Conservation (phyloP, 2,797 vertebrate genomes). For the Sus cebifrons region DNA sequence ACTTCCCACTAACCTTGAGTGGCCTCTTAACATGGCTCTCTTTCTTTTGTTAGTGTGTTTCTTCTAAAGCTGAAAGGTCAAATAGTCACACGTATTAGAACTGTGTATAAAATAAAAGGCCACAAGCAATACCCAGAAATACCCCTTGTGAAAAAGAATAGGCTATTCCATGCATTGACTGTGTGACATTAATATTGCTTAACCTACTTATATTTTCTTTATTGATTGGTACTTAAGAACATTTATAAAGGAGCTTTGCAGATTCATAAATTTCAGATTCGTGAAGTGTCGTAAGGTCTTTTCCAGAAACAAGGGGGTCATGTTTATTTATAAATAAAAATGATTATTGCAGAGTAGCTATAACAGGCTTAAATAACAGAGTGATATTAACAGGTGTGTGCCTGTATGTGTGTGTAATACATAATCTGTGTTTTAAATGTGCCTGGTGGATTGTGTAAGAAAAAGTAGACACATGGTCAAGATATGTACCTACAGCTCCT, state of each 20-base stretch:
- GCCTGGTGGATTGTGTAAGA: background rate
- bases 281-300: background rate
- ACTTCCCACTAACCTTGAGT: background rate
- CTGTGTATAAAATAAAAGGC: background rate
- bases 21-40: background rate
- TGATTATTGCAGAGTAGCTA: background rate
- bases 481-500: background rate
- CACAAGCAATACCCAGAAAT: background rate
- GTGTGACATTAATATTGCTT: background rate
- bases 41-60: background rate
- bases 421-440: background rate
- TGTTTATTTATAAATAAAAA: conserved; percentile 14
- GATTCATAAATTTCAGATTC: conserved; percentile 22
- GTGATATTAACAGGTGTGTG: background rate
- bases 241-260: background rate
- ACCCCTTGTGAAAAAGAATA: background rate
- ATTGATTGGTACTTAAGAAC: background rate
- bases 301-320: background rate
- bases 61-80: background rate
- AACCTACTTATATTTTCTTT: background rate
- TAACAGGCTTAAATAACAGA: background rate
- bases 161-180: background rate
- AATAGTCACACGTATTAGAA: background rate
- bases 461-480: background rate
- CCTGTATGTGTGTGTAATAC: background rate